Base-by-base conservation (phyloP, 1,140 invertebrate species). In the Drosophila jambulina region DNA sequence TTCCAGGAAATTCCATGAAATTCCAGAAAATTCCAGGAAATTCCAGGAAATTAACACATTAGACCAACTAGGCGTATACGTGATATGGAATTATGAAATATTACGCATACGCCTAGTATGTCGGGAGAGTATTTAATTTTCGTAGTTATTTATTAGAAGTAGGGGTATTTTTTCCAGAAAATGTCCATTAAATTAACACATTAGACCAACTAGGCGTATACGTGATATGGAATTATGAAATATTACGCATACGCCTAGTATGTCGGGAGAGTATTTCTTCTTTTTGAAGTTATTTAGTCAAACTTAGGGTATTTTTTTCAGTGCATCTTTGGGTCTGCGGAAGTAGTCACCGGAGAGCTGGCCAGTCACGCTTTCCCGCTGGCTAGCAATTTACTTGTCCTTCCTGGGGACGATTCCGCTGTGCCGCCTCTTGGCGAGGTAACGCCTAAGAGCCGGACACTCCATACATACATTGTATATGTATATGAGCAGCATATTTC, bases 401-500 rank as follows among this genome's bases (percentile, higher is more conserved):
- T 61, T 49, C 25, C 34, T 46, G 36, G 27, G 23, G 36, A 51
- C 29, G 29, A 36, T 48, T 51, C 64, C 46, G 60, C 49, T 69
- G 45, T 67, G 19, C 61, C 79, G 36, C 43, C 61, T 54, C 69
- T 43, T 72, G 60, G 43, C 69, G 62, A 65, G 71, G 63, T 74
- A 72, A 65, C 67, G 79, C 80, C 83, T 51, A 68, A 74, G 75
- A 72, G 79, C 36, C 17, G 27, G 32, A 49, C 69, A 58, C 67
- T 72, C 43, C 43, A 72, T 72, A 72, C 43, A 72, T 72, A 72
- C 15, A 72, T 71, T 54, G n/a, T 54, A 25, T 60, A 68, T 88
- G 81, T 87, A 83, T 88, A 87, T 84, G 84, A 57, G 36, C 36
- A 77, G 67, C 83, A 86, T 87, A 87, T 86, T 86, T 86, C 70